Base-by-base conservation (phyloP, 2,797 vertebrate genomes). In the Cetoscarus ocellatus region DNA sequence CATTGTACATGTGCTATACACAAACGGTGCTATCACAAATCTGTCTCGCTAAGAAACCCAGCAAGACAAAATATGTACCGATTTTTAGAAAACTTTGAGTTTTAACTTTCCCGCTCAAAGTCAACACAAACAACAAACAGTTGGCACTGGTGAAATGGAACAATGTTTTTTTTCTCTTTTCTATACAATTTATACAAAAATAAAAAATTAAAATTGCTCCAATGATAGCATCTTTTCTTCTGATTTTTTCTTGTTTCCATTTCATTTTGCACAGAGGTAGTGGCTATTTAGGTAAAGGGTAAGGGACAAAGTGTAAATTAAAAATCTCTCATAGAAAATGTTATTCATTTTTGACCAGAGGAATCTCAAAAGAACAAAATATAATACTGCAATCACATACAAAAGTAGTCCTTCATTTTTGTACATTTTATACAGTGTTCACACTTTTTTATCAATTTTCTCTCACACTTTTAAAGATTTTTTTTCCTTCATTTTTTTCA, bases 331-430 rank as follows among this genome's bases (percentile, higher is more conserved):
- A 88, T 93, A 94, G 86, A 94, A 94, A 95, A 92, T 89, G 87
- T 89, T 83, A 86, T 81, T 89, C 51, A 84, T 90, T 91, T 89
- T 90, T 90, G 83, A 93, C 87, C 90, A 89, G 90, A 92, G 86
- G 88, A 93, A 93, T 93, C 88, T 90, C 89, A 92, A 91, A 94
- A 95, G 95, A 95, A 96, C 95, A 94, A 96, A 96, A 96, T 96
- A 97, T 97, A 99, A 98, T 97, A 99, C 97, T 99, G 97, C 96
- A 94, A 95, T 98, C 96, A 98, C 96, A 97, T 98, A 98, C 95
- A 99, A 98, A 98, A 97, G 96, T 98, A 98, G 95, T 98, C 97
- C 97, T 98, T 98, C 96, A 97, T 97, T 94, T 93, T 98, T 94
- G 93, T 95, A 95, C 92, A 93, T 93, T 93, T 93, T 93, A 91